Base-by-base conservation (phyloP, 1,140 invertebrate species). In the Ptiloglossa arizonensis region DNA sequence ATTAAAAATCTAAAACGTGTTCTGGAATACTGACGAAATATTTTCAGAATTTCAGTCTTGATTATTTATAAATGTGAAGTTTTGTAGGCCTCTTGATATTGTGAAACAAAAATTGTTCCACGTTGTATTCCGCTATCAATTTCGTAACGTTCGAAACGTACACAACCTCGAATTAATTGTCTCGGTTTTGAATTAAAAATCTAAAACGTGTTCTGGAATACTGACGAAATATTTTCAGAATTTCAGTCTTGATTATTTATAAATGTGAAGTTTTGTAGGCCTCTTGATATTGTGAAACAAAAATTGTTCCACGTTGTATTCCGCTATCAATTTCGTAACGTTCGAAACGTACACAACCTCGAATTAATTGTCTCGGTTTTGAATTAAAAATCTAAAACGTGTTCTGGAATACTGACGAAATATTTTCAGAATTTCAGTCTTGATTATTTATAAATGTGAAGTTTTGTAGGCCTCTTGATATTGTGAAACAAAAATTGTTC, bases 271-370 rank as follows among this genome's bases (percentile, higher is more conserved):
- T n/a, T n/a, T n/a, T n/a, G n/a, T n/a, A n/a, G n/a, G 80, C 82
- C 73, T 82, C 81, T 71, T 76, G 81, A 88, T 88, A 89, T 91
- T 80, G 88, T 91, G 82, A 15, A 89, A 90, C 54, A 81, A 67
- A 67, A 35, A 69, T 57, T 29, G 44, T 35, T 8, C 1, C 35
- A 19, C 15, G 13, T 44, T 11, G 5, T 29, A 54, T 59, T 29
- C n/a, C 68, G 8, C 1, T 48, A 19, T 6, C 46, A 6, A 48
- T 19, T 48, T 48, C 41, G 41, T 11, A 19, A 48, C 46, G 9
- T 9, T n/a, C 46, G 17, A 48, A n/a, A 48, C 17, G 15, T 48
- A 19, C 46, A 48, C 9, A 4, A 1, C 41, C 13, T 44, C 41
- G 9, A 15, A 9, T n/a, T n/a, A n/a, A n/a, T n/a, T n/a, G n/a